phyloP scores from a whole-genome alignment of 2,113 vertebrate species.

The Phylloscopus trochilus region DNA sequence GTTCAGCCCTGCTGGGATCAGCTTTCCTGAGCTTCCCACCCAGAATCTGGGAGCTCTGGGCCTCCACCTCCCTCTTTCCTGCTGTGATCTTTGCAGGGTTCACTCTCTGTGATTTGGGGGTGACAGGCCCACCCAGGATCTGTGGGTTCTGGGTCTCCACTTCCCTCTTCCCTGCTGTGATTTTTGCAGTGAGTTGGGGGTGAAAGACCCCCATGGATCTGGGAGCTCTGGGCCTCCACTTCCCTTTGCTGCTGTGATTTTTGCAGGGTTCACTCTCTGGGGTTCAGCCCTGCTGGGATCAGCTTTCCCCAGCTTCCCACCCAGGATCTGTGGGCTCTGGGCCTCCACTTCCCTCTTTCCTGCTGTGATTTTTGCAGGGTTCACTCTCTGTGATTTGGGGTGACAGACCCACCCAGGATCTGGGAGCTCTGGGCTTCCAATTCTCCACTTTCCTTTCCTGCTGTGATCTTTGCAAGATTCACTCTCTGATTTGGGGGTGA shows the following conservation, averaged over 20 bases:
- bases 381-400: no score
- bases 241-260: no score
- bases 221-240: no score
- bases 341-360: no score
- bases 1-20: not conserved
- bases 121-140: not conserved
- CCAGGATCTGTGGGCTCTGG: no score
- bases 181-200: not conserved
- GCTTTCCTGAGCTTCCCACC: not conserved
- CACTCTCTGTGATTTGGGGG: no score
- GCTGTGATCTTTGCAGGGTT: not conserved
- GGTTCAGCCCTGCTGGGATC: not conserved
- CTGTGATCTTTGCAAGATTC: not conserved
- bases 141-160: not conserved
- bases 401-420: not conserved
- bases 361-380: no score
- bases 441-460: no score
- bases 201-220: no score
- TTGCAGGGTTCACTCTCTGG: no score
- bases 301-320: not conserved
- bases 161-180: not conserved
- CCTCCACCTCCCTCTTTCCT: no score
- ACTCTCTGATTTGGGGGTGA: not conserved
- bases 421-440: not conserved
- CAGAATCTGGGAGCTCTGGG: not conserved